These are phyloP conservation scores for Smutsia gigantea DNA, from an alignment of 2,797 vertebrate species.

Conservation along the genomic window DNA sequence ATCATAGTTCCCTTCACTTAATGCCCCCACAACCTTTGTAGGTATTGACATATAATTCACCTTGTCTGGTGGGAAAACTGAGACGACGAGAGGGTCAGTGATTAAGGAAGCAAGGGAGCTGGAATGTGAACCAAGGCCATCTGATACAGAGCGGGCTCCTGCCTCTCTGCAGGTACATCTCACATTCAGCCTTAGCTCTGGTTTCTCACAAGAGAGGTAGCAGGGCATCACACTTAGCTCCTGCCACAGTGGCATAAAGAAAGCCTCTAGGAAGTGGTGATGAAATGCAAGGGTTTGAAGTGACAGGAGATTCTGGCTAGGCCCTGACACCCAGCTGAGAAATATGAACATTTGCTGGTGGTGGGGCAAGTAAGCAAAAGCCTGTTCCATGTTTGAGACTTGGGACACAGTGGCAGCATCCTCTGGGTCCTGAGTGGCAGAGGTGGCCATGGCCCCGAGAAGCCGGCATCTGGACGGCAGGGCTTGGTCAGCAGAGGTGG, in stretches of 20 bases:
- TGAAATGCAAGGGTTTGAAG: not conserved
- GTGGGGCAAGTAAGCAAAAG: not conserved
- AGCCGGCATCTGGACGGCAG: not conserved
- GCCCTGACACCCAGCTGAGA: not conserved
- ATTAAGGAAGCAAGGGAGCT: not conserved
- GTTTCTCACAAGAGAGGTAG: not conserved
- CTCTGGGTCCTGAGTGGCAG: too few species aligned
- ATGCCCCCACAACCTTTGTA: not conserved
- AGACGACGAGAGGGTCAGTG: not conserved
- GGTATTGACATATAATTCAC: not conserved
- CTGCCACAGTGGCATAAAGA: not conserved
- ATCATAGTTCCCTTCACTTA: not conserved
- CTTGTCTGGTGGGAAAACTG: not conserved
- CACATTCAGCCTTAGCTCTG: not conserved
- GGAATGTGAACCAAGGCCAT: not conserved
- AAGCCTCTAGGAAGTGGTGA: not conserved
- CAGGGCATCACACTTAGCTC: not conserved
- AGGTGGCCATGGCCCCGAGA: rapidly evolving
- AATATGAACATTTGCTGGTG: not conserved
- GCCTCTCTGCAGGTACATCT: not conserved
- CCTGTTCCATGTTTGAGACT: not conserved
- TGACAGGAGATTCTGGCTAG: not conserved
- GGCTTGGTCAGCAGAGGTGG: not conserved
- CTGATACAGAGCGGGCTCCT: not conserved
- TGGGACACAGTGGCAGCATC: not conserved